phyloP scores from a whole-genome alignment of 2,113 vertebrate genomes.

The Aegotheles bennettii region DNA sequence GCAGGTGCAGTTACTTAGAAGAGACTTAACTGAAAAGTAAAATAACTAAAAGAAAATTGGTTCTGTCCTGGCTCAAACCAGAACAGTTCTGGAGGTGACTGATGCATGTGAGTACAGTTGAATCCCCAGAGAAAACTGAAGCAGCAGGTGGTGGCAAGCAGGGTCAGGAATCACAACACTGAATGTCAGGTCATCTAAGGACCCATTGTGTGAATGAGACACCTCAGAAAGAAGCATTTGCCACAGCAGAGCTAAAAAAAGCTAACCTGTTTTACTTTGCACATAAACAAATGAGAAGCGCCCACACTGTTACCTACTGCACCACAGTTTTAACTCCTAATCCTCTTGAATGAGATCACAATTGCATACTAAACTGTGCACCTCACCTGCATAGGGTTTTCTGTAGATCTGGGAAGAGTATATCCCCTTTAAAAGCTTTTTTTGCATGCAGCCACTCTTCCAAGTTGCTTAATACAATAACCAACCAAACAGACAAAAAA shows the following conservation, averaged over 20 bases:
- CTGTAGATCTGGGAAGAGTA: neutral
- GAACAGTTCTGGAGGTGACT: neutral
- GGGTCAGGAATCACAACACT: neutral
- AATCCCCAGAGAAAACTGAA: neutral
- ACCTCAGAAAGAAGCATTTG: neutral
- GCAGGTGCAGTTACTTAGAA: no score
- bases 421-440: neutral
- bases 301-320: neutral
- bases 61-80: no score
- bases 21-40: no score
- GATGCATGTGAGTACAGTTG: neutral
- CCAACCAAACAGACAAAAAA: neutral
- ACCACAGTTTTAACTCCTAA: neutral
- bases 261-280: neutral
- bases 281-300: neutral
- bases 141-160: neutral
- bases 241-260: neutral
- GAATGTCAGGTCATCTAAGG: neutral
- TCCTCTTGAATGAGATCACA: neutral
- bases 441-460: neutral
- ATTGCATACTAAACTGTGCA: neutral
- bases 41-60: no score
- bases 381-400: neutral
- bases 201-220: fast-evolving
- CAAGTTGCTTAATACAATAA: neutral